Percentiles rank a stretch among this genome's conserved stretches.
phyloP scores from a whole-genome alignment of 2,888 invertebrate genomes.

The Drosophila macrospina region DNA sequence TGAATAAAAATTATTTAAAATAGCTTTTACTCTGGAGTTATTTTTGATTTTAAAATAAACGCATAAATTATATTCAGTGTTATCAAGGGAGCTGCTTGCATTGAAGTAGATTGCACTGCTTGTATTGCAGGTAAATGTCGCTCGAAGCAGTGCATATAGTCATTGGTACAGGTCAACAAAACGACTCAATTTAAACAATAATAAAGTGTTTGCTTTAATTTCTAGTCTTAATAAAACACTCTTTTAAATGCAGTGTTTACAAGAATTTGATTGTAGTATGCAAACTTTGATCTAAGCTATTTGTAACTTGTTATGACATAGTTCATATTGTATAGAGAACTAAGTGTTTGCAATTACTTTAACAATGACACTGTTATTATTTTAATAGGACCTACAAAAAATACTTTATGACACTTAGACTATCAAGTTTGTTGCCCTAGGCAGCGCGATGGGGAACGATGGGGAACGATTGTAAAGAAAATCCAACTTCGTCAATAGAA shows the following conservation, averaged over 20 bases:
- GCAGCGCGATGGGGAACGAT: neutral
- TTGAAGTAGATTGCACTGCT: no score
- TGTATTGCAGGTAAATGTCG: no score
- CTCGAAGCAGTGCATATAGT: no score
- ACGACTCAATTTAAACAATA: neutral
- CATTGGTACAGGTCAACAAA: neutral
- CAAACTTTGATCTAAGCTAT: slow-evolving; percentile 10
- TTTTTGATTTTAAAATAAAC: no score
- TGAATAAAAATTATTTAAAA: no score
- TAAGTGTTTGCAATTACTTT: neutral
- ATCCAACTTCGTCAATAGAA: no score
- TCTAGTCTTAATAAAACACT: neutral
- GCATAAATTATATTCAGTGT: no score
- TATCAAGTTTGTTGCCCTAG: neutral
- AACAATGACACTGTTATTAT: slow-evolving; percentile 5
- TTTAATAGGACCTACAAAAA: slow-evolving; percentile 10
- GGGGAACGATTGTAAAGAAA: no score
- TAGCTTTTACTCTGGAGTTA: no score
- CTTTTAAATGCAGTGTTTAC: no score
- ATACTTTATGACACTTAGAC: neutral
- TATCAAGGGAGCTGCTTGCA: no score
- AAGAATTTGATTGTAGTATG: neutral
- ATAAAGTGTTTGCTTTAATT: neutral
- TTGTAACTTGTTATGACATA: neutral
- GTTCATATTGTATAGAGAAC: neutral